Evolutionary conservation across 2,888 invertebrate genomes (phyloP).

Genomic region (Fissipunctia ypsillon): DNA sequence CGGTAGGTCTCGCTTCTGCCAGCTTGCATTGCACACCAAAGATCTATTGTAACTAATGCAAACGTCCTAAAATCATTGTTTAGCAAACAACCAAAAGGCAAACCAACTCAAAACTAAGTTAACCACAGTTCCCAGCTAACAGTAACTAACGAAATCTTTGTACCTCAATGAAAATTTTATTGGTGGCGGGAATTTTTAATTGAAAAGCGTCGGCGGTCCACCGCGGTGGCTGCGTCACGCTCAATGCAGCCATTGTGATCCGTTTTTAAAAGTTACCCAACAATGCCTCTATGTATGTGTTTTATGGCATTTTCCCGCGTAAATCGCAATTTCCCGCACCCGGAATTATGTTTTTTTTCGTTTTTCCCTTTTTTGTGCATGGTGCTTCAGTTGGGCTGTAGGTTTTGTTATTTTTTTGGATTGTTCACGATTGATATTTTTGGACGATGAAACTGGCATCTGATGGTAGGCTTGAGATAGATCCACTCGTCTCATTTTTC

Average conservation of each 20-base stretch:
- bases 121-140: constrained; percentile 36
- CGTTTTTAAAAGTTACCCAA: constrained; percentile 80
- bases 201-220: constrained; percentile 66
- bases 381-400: constrained; percentile 54
- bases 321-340: constrained; percentile 68
- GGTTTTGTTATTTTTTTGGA: constrained; percentile 21
- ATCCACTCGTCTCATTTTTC: neutral
- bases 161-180: constrained; percentile 68
- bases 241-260: constrained; percentile 68
- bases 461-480: constrained; percentile 6
- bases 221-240: constrained; percentile 65
- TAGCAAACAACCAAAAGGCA: constrained; percentile 4
- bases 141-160: constrained; percentile 68
- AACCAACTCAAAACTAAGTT: constrained; percentile 26
- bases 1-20: too few species aligned
- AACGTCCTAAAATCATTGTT: neutral
- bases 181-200: constrained; percentile 70
- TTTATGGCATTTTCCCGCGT: constrained; percentile 67
- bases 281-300: constrained; percentile 78
- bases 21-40: neutral
- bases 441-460: neutral
- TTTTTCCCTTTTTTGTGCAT: constrained; percentile 46
- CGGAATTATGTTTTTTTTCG: constrained; percentile 61
- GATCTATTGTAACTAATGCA: neutral
- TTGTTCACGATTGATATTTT: constrained; percentile 30